Evolutionary conservation across 2,113 vertebrate genomes (phyloP), one percentile per base, ranked within the genome.

Genomic region (Podilymbus podiceps): DNA sequence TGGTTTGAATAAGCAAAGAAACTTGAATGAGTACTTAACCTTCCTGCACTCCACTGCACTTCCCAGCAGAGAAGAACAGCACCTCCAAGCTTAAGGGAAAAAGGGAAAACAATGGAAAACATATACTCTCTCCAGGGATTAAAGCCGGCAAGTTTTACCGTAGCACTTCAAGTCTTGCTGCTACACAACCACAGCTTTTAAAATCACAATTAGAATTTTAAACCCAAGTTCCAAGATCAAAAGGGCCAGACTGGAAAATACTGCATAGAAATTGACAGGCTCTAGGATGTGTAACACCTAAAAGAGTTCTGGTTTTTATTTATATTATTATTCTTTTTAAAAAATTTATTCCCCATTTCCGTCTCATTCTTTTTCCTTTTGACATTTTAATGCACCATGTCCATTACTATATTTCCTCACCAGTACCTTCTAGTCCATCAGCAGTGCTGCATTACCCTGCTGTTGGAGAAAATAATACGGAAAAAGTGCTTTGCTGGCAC

Each of bases 401-500:
- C 97, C 95, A 96, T 97, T 96, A 97, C 92, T 68, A 5, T 59
- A 96, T 97, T 97, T 97, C 97, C 97, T 97, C 94, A 78, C 88
- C 77, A 68, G 95, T 77, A 95, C 97, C 96, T 96, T 84, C 93
- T 72, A 53, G 96, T 91, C 97, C 96, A 96, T 96, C 97, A 97
- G 96, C 91, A 96, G 85, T 73, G 92, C 89, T 88, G 95, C 87
- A 77, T 93, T 96, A 96, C 62, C 55, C 63, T 79, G 95, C 95
- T 85, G 87, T 55, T 85, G 92, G 96, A 98, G 94, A 96, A 97
- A 97, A 94, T 69, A 93, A 96, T 58, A 96, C 0, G 1, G 93
- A 96, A 96, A 95, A 97, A 98, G 97, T 94, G 97, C 96, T 96
- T 97, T 91, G 97, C 89, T 97, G 95, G 97, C 96, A 97, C 77